phyloP scores from a whole-genome alignment of 2,797 vertebrate genomes.

The Gobionotothen gibberifrons region DNA sequence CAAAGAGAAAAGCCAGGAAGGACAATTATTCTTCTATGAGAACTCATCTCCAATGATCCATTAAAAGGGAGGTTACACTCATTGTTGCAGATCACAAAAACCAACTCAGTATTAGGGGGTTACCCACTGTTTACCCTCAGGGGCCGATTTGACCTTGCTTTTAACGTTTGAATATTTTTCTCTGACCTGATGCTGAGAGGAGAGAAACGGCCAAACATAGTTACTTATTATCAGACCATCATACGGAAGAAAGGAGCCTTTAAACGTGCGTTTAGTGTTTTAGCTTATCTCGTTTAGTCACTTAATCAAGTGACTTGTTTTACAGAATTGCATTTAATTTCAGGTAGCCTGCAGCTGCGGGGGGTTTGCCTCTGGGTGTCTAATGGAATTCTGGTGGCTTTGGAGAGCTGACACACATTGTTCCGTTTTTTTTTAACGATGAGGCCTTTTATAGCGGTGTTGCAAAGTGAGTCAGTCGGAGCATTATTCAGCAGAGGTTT shows the following conservation, averaged over 20 bases:
- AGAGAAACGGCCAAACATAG: constrained; percentile 44
- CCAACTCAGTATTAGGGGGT: constrained; percentile 49
- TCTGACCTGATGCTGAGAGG: constrained; percentile 45
- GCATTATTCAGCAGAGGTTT: constrained; percentile 84
- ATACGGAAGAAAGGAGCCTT: constrained; percentile 31
- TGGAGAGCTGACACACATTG: constrained; percentile 77
- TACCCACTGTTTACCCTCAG: constrained; percentile 39
- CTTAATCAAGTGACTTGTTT: constrained; percentile 65
- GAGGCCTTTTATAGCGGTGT: constrained; percentile 68
- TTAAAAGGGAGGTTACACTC: constrained; percentile 56
- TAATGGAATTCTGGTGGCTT: constrained; percentile 75
- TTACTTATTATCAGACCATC: constrained; percentile 50
- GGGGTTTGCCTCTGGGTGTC: constrained; percentile 65
- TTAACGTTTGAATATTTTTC: constrained; percentile 66
- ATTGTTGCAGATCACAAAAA: constrained; percentile 70
- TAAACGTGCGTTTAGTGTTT: constrained; percentile 24
- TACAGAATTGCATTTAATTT: constrained; percentile 71
- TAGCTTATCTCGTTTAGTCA: constrained; percentile 51
- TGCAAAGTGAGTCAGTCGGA: constrained; percentile 73
- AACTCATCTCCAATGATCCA: constrained; percentile 55
- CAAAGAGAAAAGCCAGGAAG: constrained; percentile 46
- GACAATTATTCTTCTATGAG: constrained; percentile 55
- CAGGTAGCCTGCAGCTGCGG: constrained; percentile 58
- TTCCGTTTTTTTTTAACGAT: constrained; percentile 50
- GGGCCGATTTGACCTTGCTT: constrained; percentile 63